phyloP scores from a whole-genome alignment of 2,888 invertebrate genomes.

The Ceramica pisi region DNA sequence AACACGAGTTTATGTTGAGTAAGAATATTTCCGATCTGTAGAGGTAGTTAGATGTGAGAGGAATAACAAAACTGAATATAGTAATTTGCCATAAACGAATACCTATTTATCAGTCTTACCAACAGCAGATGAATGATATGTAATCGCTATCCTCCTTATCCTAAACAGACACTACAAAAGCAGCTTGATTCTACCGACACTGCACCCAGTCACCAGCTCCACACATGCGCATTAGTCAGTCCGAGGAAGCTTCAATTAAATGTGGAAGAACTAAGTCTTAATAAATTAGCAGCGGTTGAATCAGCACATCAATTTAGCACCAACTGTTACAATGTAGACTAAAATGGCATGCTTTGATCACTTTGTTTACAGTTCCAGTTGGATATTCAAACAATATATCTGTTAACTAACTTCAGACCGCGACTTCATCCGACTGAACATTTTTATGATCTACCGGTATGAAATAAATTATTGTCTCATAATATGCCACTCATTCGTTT shows the following conservation, averaged over 20 bases:
- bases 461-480: too few relatives aligned
- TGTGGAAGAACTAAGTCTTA: constrained; percentile 38
- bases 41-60: neutral
- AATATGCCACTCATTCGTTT: neutral
- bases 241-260: constrained; percentile 46
- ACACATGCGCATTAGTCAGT: constrained; percentile 31
- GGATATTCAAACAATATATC: constrained; percentile 16
- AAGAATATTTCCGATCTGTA: neutral
- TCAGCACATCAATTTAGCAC: constrained; percentile 47
- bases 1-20: neutral
- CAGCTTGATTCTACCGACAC: neutral
- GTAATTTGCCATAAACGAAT: neutral
- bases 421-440: neutral
- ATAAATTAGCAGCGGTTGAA: constrained; percentile 46
- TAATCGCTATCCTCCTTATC: neutral
- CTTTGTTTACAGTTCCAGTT: constrained; percentile 31
- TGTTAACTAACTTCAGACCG: neutral
- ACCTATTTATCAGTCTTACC: too few relatives aligned
- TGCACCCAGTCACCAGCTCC: constrained; percentile 22
- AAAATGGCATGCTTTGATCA: constrained; percentile 28
- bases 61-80: neutral
- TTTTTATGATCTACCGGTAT: too few relatives aligned
- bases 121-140: neutral
- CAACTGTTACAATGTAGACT: constrained; percentile 40
- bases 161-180: neutral